A percentile compares a stretch with the other conserved stretches of the same genome.
Conservation (phyloP, 2,888 invertebrate genomes). For the Cheilosia pagana region DNA sequence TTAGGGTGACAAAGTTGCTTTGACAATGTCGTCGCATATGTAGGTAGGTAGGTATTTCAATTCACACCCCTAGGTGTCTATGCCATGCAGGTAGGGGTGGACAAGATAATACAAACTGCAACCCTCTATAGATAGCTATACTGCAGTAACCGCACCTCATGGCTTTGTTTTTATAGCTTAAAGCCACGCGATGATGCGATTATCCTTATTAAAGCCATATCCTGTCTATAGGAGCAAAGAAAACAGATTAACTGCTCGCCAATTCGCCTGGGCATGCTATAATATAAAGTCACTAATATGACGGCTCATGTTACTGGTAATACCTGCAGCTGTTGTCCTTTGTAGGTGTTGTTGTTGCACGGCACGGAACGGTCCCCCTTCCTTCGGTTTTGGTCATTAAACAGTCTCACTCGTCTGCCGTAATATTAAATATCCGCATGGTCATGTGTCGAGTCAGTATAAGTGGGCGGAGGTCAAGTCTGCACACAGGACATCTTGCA, state of each 20-base stretch:
- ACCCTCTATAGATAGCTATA: slow-evolving; percentile 8
- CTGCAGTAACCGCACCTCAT: slow-evolving; percentile 47
- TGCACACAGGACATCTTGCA: neutral
- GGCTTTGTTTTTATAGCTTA: slow-evolving; percentile 29
- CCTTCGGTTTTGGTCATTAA: slow-evolving; percentile 15
- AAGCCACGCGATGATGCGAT: slow-evolving; percentile 48
- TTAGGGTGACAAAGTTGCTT: slow-evolving; percentile 23
- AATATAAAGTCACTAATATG: slow-evolving; percentile 59
- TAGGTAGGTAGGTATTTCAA: no score
- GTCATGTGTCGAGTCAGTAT: slow-evolving; percentile 52
- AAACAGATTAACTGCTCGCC: slow-evolving; percentile 58
- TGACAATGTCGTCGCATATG: slow-evolving; percentile 23
- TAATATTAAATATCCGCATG: slow-evolving; percentile 62
- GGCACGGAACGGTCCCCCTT: neutral
- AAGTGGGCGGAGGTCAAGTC: neutral
- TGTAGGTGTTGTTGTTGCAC: slow-evolving; percentile 24
- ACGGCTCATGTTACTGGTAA: slow-evolving; percentile 45
- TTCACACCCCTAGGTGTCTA: slow-evolving; percentile 4
- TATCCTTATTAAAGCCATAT: slow-evolving; percentile 39
- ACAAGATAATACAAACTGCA: slow-evolving; percentile 38
- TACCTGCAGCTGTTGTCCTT: slow-evolving; percentile 10
- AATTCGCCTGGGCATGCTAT: slow-evolving; percentile 28
- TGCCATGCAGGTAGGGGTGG: slow-evolving; percentile 5
- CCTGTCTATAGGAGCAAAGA: slow-evolving; percentile 11
- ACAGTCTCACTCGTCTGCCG: slow-evolving; percentile 27